Evolutionary conservation across 2,888 invertebrate genomes (phyloP), one percentile per base, ranked within the genome.

Genomic region (Yponomeuta evonymella): DNA sequence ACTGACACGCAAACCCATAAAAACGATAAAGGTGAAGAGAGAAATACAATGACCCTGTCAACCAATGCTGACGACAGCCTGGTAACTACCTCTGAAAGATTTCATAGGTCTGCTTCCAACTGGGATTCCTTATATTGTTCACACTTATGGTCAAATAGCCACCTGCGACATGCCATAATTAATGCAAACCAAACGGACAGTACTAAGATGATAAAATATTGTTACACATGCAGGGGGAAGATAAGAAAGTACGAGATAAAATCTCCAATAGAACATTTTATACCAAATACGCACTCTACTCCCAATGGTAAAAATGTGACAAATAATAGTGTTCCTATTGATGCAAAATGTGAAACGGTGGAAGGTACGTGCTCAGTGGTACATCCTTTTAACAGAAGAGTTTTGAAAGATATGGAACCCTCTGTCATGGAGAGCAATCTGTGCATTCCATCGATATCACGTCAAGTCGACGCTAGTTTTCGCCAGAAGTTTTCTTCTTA

Each of bases 171-270:
- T 75, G 82, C 83, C 69, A 81, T 88, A 70, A 77, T 89, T 75
- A 82, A 83, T 76, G 79, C 81, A 72, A 81, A 84, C 66, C 75
- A 76, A 74, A 78, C 77, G 71, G 82, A 89, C 72, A 63, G 62
- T 70, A 83, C 77, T 72, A 85, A 81, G 81, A 78, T 79, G 67
- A 83, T 86, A 73, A 87, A 85, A 76, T 86, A 89, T 76, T 91
- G 92, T 75, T 87, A 88, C 72, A 85, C 86, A 9, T 91, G 90
- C 78, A 87, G 81, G 75, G 90, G 89, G 71, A 92, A 91, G 81
- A 87, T 90, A 78, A 86, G 90, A 79, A 90, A 87, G 81, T 91
- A 91, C 83, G 85, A 89, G 76, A 75, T 91, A 72, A 85, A 81
- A 75, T 80, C 85, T 70, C 76, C 82, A 71, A 83, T 75, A 73